phyloP scores from a whole-genome alignment of 2,888 invertebrate genomes.

The Clostera curtula region DNA sequence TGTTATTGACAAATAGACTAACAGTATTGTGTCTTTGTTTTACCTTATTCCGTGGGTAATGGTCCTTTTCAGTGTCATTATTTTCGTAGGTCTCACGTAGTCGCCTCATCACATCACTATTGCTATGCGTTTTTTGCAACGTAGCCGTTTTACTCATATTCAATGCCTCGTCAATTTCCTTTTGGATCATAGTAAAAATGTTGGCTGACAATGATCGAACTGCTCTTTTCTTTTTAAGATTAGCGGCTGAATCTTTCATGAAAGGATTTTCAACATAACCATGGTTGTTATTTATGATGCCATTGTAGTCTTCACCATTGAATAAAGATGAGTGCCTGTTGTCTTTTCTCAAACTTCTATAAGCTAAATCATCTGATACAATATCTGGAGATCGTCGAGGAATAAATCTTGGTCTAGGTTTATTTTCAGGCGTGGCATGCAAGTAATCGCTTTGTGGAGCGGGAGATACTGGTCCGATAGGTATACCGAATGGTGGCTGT shows the following conservation, averaged over 20 bases:
- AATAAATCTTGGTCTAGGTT: constrained; percentile 76
- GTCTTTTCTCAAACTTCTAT: constrained; percentile 89
- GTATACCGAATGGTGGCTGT: constrained; percentile 94
- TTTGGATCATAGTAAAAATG: constrained; percentile 84
- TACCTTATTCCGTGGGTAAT: constrained; percentile 67
- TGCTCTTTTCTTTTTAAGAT: constrained; percentile 83
- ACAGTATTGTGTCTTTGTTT: constrained; percentile 70
- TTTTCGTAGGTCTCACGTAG: constrained; percentile 63
- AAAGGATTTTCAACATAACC: constrained; percentile 47
- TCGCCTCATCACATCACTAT: constrained; percentile 73
- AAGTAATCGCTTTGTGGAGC: constrained; percentile 90
- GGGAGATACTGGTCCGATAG: constrained; percentile 86
- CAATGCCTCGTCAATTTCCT: constrained; percentile 76
- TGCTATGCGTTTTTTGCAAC: constrained; percentile 77
- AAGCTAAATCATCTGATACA: constrained; percentile 91
- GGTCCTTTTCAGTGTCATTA: constrained; percentile 59
- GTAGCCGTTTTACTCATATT: constrained; percentile 66
- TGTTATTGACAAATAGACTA: constrained; percentile 66
- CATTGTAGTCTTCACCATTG: constrained; percentile 62
- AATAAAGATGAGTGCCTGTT: constrained; percentile 72
- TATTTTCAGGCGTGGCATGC: constrained; percentile 81
- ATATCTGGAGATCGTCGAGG: constrained; percentile 85
- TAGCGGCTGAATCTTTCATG: constrained; percentile 52
- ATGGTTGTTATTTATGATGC: constrained; percentile 64
- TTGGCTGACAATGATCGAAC: constrained; percentile 89